Conservation (phyloP, 2,113 vertebrate species). For the Brachyhypopomus gauderio region DNA sequence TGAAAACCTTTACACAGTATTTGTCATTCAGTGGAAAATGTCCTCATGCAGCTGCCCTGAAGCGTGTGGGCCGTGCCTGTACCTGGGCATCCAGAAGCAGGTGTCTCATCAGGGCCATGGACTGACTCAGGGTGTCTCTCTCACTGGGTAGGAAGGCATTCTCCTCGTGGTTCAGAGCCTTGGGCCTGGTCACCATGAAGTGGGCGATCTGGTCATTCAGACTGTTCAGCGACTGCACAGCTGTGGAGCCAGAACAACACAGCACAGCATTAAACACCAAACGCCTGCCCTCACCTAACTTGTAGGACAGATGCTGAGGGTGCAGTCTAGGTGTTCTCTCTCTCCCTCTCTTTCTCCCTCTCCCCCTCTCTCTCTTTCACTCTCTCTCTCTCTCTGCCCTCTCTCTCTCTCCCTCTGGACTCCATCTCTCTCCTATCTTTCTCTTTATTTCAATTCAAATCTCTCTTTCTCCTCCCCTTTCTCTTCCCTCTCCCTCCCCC, state of each 20-base stretch:
- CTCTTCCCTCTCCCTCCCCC: too few relatives aligned
- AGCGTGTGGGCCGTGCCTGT: constrained; percentile 38
- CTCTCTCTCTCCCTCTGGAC: too few relatives aligned
- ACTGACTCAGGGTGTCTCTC: constrained; percentile 84
- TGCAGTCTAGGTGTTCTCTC: neutral
- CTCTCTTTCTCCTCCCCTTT: too few relatives aligned
- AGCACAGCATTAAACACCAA: neutral
- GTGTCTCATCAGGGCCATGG: constrained; percentile 92
- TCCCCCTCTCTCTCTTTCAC: too few relatives aligned
- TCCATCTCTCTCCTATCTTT: too few relatives aligned
- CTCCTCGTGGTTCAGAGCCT: constrained; percentile 79
- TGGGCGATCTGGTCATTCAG: constrained; percentile 94
- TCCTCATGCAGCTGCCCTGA: neutral
- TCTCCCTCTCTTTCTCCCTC: neutral
- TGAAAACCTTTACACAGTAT: neutral
- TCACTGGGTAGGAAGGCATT: constrained; percentile 81
- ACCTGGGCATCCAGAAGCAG: constrained; percentile 95
- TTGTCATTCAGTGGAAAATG: neutral
- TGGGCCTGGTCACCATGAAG: constrained; percentile 86
- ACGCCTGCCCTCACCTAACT: neutral
- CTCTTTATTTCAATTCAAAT: too few relatives aligned
- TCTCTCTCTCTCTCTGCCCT: too few relatives aligned
- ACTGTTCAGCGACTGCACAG: constrained; percentile 89
- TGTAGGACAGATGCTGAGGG: neutral
- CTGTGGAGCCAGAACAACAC: constrained; percentile 64